These are phyloP conservation scores for Osmoderma eremita DNA, from an alignment of 2,888 invertebrate species.

Conservation along the genomic window DNA sequence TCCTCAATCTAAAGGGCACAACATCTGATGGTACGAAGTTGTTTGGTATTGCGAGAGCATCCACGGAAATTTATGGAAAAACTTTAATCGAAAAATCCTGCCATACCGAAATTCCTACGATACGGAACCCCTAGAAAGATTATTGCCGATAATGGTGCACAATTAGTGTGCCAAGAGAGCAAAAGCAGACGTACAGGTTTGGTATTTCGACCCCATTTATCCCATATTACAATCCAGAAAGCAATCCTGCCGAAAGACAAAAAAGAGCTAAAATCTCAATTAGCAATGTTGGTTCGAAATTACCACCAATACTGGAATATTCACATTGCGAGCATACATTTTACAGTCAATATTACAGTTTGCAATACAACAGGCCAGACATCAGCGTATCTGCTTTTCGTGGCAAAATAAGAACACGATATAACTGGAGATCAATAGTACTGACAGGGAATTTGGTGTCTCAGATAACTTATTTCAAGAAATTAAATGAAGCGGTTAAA, in stretches of 20 bases:
- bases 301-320: slow-evolving; percentile 54
- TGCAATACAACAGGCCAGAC: slow-evolving; percentile 53
- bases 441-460: slow-evolving; percentile 53
- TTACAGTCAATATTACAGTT: slow-evolving; percentile 57
- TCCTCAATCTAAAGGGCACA: neutral
- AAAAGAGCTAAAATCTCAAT: slow-evolving; percentile 55
- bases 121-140: slow-evolving; percentile 56
- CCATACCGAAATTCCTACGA: too few species aligned
- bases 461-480: slow-evolving; percentile 44
- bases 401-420: slow-evolving; percentile 55
- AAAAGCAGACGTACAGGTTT: slow-evolving; percentile 52
- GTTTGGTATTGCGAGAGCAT: neutral
- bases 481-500: too few species aligned
- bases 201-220: slow-evolving; percentile 51
- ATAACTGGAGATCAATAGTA: slow-evolving; percentile 52
- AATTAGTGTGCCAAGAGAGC: slow-evolving; percentile 55
- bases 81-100: too few species aligned
- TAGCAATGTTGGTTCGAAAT: slow-evolving; percentile 52
- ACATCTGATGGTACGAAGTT: neutral
- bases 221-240: slow-evolving; percentile 51
- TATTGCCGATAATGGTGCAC: slow-evolving; percentile 57
- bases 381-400: slow-evolving; percentile 56
- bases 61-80: neutral
- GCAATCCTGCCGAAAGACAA: slow-evolving; percentile 55
- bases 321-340: slow-evolving; percentile 55